Conservation (phyloP, 2,888 invertebrate genomes). For the Tortrix viridana region DNA sequence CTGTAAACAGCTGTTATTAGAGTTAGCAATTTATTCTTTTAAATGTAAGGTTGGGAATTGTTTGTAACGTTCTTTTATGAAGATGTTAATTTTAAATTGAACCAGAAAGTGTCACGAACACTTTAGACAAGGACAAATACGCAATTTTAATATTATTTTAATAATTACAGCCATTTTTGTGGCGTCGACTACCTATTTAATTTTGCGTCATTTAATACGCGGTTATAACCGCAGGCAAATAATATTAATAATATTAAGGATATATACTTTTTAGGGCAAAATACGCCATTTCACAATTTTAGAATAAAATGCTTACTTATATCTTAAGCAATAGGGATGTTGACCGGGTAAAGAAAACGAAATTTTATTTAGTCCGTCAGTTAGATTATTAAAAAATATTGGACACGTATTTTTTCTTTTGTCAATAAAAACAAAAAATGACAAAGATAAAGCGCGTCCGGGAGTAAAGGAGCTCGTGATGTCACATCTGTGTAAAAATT, state of each 20-base stretch:
- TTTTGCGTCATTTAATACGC: slow-evolving; percentile 36
- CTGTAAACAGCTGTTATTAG: neutral
- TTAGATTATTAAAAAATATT: too few species aligned
- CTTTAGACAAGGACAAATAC: slow-evolving; percentile 36
- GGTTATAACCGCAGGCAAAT: slow-evolving; percentile 24
- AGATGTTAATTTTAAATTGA: slow-evolving; percentile 31
- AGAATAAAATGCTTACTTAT: neutral
- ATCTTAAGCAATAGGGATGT: too few species aligned
- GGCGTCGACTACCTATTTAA: slow-evolving; percentile 23
- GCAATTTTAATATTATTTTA: slow-evolving; percentile 40
- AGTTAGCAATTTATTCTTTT: neutral
- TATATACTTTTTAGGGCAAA: neutral
- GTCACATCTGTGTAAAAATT: too few species aligned
- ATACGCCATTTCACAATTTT: neutral
- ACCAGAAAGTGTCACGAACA: slow-evolving; percentile 37
- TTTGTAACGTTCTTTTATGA: slow-evolving; percentile 6
- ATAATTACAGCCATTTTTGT: slow-evolving; percentile 39
- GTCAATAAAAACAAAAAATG: too few species aligned
- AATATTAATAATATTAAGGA: neutral
- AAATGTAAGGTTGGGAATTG: neutral
- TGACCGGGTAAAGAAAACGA: too few species aligned
- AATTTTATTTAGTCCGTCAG: too few species aligned
- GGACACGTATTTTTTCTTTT: too few species aligned
- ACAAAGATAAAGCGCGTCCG: too few species aligned
- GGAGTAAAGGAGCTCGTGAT: too few species aligned